Evolutionary conservation across 2,113 vertebrate genomes (phyloP), one percentile per base, ranked within the genome.

Genomic region (Clarias macrocephalus): DNA sequence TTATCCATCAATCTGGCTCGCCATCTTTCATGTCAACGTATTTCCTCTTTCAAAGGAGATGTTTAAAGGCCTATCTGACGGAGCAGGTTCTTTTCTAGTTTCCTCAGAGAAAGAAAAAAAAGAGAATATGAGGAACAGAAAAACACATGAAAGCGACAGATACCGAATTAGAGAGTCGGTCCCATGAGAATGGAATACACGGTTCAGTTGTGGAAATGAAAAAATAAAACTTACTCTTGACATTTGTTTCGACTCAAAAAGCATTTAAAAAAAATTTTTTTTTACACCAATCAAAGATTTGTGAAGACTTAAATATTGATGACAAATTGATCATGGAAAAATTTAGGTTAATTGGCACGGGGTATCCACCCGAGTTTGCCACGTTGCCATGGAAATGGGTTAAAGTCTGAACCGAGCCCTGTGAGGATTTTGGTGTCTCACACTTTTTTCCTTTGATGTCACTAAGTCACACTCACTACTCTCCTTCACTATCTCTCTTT

Each of bases 31-130:
- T 88, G 82, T 2, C 62, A 86, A 90, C 91, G 93, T 92, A 93
- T 93, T 91, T 94, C 88, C 90, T 89, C 90, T 91, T 93, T 93
- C 93, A 94, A 93, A 94, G 93, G 92, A 93, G 91, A 91, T 90
- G 92, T 93, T 93, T 93, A 90, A 93, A 75, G 92, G 89, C 89
- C 88, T 85, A 52, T 86, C 90, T 86, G 91, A 90, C 87, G 89
- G 81, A 91, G 85, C 80, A 77, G 75, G 10, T 89, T 85, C 12
- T 82, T 70, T 63, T 87, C 59, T 75, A 70, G 79, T 81, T 57
- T 54, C 54, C 65, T 60, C 25, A 37, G 33, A 87, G 15, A 62
- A 23, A 3, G 16, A 54, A 21, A 76, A 13, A 83, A 42, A n/a
- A 83, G 42, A 63, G 42, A 62, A 82, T n/a, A 82, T n/a, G 33